Percentiles rank a stretch among this genome's conserved stretches.
Conservation (phyloP, 2,888 invertebrate species). For the Lepas anatifera region DNA sequence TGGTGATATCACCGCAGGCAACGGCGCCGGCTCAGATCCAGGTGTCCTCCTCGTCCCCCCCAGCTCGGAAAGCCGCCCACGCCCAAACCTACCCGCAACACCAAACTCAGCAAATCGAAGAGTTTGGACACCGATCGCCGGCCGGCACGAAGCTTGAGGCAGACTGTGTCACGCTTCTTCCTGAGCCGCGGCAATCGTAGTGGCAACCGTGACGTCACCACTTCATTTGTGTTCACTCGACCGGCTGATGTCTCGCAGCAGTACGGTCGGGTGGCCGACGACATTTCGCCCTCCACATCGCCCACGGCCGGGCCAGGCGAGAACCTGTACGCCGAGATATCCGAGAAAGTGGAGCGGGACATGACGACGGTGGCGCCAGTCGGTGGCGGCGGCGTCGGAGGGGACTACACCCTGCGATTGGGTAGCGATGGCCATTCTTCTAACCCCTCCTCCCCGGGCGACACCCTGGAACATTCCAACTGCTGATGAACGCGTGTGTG, state of each 20-base stretch:
- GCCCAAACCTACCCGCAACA: neutral
- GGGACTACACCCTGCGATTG: neutral
- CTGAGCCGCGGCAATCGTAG: neutral
- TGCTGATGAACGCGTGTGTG: too few relatives aligned
- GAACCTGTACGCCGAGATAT: slow-evolving; percentile 29
- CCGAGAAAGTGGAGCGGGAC: slow-evolving; percentile 17
- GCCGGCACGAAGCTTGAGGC: slow-evolving; percentile 1
- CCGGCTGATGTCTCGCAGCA: neutral
- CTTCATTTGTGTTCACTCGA: neutral
- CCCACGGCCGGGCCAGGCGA: slow-evolving; percentile 22
- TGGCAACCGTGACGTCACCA: neutral
- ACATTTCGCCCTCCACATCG: neutral
- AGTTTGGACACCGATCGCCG: neutral
- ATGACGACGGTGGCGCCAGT: neutral
- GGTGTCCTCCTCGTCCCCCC: neutral
- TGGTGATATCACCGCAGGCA: neutral
- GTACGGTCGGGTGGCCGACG: neutral
- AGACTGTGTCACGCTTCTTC: slow-evolving; percentile 7
- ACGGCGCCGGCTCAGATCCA: neutral
- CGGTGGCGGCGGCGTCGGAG: neutral
- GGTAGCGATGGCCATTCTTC: slow-evolving; percentile 9
- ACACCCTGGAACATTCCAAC: neutral
- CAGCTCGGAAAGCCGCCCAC: neutral
- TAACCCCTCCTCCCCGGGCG: neutral
- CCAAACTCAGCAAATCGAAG: neutral